Base-by-base conservation (phyloP, 2,113 vertebrate species). In the Takifugu bimaculatus region DNA sequence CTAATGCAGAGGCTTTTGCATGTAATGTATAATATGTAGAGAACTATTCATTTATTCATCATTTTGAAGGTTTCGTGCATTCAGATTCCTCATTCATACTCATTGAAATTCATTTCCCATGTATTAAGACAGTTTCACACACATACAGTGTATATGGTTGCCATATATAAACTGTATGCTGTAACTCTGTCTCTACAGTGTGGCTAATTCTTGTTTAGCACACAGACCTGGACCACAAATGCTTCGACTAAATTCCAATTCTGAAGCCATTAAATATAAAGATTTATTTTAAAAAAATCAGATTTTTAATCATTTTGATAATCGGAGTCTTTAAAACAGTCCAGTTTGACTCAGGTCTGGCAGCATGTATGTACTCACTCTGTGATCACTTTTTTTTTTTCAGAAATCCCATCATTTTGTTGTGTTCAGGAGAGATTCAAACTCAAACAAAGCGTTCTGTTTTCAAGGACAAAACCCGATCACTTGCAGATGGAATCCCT, bases 171-270 rank as follows among this genome's bases (percentile, higher is more conserved):
- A 35, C 29, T 67, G 32, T 60, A 50, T 64, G 4, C 44, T 55
- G 14, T 65, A 64, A 39, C 3, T 28, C 11, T 65, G 56, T 65
- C 35, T 39, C 20, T 20, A 20, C 26, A 63, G 57, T 47, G 26
- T 47, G 47, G 63, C 4, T 39, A 13, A 45, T n/a, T 39, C 27
- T 50, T 53, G 39, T 47, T 57, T 35, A 65, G n/a, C n/a, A 52
- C 25, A 56, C 45, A 69, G 57, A 75, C 42, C 52, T 70, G 45
- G 63, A 57, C 48, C 59, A 78, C 7, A 39, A 71, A 63, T 57
- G 50, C 11, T 60, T 29, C 53, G 25, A 15, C 10, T 11, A 65
- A 65, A 60, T 39, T 39, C 5, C 35, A 39, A 39, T 39, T 39
- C 9, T 39, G 35, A 6, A 39, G 35, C 6, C 35, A 39, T 39